Evolutionary conservation across 2,797 vertebrate genomes (phyloP), one percentile per base, ranked within the genome.

Genomic region (Chlorospingus flavigularis): DNA sequence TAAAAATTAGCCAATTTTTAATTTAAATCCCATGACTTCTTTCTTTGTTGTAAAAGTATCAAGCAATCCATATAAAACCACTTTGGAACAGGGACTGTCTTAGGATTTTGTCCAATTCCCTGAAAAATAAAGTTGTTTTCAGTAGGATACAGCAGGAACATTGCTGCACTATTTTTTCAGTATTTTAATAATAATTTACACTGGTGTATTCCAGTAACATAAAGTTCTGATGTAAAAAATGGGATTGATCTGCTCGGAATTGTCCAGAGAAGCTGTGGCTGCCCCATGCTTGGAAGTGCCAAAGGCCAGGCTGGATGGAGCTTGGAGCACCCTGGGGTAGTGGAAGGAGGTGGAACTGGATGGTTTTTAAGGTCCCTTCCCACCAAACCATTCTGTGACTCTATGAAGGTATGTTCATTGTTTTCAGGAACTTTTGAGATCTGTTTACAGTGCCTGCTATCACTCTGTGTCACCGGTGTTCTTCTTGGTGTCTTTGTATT

Each of bases 1-100:
- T 14, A 86, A 68, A 74, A 92, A 95, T 61, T 88, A 74, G 85
- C 85, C 73, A 75, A 75, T 91, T 90, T 86, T 80, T 72, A 45
- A 77, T 81, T 80, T 28, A 42, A 92, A 76, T 72, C 91, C 81
- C 87, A 95, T 62, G 66, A 95, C 70, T 91, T 77, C 48, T 31
- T 77, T 51, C 60, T 80, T 72, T 62, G 33, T 66, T 91, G 68
- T 57, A 75, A 90, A 91, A 94, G 85, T 68, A 93, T 14, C 81
- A 67, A 94, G 81, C 17, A 4, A 93, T 30, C 80, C 81, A 4
- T 67, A 86, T 48, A 84, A 88, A 90, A 90, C 71, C 47, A 62
- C 75, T 68, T 11, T 74, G 82, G 68, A 95, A 88, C 54, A 45
- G 0, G 16, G 50, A 65, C 20, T 23, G 37, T 25, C 61, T 81